Conservation (phyloP, 2,797 vertebrate species). For the Aythya fuligula region DNA sequence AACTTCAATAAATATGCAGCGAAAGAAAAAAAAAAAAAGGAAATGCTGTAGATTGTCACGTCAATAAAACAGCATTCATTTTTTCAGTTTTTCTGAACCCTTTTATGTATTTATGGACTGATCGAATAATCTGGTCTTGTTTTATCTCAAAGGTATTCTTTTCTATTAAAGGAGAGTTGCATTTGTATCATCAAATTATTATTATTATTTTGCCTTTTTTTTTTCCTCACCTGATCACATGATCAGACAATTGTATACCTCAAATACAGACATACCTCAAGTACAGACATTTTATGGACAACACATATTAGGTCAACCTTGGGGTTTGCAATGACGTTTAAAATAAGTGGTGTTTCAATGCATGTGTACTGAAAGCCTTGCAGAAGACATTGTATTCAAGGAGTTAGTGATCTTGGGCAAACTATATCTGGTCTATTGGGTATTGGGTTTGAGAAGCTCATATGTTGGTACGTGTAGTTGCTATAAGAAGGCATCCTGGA, state of each 20-base stretch:
- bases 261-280: neutral
- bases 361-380: neutral
- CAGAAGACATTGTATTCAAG: neutral
- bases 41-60: neutral
- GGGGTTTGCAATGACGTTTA: neutral
- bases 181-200: neutral
- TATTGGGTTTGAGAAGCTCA: fast-evolving
- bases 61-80: neutral
- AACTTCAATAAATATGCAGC: neutral
- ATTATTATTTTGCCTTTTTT: neutral
- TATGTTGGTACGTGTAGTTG: neutral
- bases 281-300: neutral
- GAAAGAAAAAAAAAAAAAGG: neutral
- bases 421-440: no score
- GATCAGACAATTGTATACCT: neutral
- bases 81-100: neutral
- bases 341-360: neutral
- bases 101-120: neutral
- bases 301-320: neutral
- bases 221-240: neutral
- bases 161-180: neutral
- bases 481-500: neutral
- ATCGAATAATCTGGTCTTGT: neutral
- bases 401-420: neutral
- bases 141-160: neutral